A percentile compares a stretch with the other conserved stretches of the same genome.
Evolutionary conservation across 2,113 vertebrate genomes (phyloP).

Genomic region (Larimichthys polyactis): DNA sequence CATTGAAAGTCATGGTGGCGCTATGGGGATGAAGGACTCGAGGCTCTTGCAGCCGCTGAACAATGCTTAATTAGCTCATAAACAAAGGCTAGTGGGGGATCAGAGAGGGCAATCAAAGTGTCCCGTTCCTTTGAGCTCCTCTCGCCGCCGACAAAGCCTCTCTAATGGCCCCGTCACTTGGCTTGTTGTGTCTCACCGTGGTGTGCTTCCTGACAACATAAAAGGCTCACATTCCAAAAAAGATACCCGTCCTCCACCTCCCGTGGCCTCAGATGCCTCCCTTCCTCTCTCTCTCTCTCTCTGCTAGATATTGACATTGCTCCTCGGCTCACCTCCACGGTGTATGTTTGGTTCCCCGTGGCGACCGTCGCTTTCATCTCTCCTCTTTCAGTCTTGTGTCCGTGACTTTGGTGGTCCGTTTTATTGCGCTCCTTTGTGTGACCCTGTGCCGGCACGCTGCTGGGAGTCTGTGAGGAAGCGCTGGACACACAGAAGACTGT

Average conservation of each 20-base stretch:
- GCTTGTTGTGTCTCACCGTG: constrained; percentile 84
- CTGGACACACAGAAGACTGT: constrained; percentile 16
- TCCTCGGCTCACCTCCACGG: constrained; percentile 54
- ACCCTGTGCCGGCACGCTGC: constrained; percentile 56
- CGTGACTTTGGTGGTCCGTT: constrained; percentile 76
- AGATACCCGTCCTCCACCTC: constrained; percentile 71
- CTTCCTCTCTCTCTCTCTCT: constrained; percentile 37
- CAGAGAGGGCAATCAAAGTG: constrained; percentile 78
- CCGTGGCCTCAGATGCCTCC: constrained; percentile 35
- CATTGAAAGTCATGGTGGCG: constrained; percentile 64
- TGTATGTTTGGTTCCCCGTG: constrained; percentile 70
- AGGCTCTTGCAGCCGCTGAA: constrained; percentile 59
- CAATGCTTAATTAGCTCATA: constrained; percentile 87
- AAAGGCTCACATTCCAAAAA: constrained; percentile 81
- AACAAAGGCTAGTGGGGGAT: constrained; percentile 83
- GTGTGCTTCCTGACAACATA: constrained; percentile 84
- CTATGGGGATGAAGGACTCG: constrained; percentile 37
- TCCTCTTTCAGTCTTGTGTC: constrained; percentile 61
- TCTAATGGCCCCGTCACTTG: constrained; percentile 76
- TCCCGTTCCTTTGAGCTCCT: constrained; percentile 74
- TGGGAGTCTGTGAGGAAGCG: constrained; percentile 62
- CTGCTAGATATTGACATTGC: constrained; percentile 72
- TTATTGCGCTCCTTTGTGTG: constrained; percentile 68
- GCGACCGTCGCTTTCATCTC: constrained; percentile 72
- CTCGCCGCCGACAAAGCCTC: constrained; percentile 74